Evolutionary conservation across 2,888 invertebrate genomes (phyloP), one percentile per base, ranked within the genome.

Genomic region (Eudemis profundana): DNA sequence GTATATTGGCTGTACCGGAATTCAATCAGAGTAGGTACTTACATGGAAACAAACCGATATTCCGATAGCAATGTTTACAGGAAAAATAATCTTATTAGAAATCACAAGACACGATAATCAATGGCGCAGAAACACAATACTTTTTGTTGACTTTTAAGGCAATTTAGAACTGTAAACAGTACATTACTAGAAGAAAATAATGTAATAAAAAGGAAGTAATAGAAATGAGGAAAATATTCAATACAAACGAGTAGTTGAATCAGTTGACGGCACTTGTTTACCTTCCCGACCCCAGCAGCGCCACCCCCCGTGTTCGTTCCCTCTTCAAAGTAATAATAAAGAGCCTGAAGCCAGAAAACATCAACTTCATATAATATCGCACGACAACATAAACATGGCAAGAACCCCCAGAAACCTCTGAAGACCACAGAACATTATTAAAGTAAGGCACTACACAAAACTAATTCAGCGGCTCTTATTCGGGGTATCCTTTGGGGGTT

Each of bases 321-420:
- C 83, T 85, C 85, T 82, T 82, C 86, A 85, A 87, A 90, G 89
- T 90, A 91, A 91, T 90, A 91, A 90, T 89, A 90, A 88, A 90
- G 87, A 84, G 91, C 91, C 91, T 85, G 90, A 89, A 92, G 91
- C 91, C 90, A 90, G 86, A 91, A 90, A 91, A 90, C 89, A 89
- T 88, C 84, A 80, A 90, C 86, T 91, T 87, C 86, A 89, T 89
- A 86, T 80, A 53, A 65, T 65, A 89, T 81, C 81, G 78, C 76
- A 82, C 80, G 77, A 79, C 83, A 87, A 85, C 84, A 87, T 84
- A 86, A 87, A 87, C 85, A 84, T 72, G 83, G 81, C 80, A 71
- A 75, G 85, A 84, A 84, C 83, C 87, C 85, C 83, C 79, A 74
- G 85, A 87, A 89, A 85, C 86, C 87, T 87, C 86, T 70, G 78